Conservation (phyloP, 2,888 invertebrate species). For the Caenorhabditis parvicauda region DNA sequence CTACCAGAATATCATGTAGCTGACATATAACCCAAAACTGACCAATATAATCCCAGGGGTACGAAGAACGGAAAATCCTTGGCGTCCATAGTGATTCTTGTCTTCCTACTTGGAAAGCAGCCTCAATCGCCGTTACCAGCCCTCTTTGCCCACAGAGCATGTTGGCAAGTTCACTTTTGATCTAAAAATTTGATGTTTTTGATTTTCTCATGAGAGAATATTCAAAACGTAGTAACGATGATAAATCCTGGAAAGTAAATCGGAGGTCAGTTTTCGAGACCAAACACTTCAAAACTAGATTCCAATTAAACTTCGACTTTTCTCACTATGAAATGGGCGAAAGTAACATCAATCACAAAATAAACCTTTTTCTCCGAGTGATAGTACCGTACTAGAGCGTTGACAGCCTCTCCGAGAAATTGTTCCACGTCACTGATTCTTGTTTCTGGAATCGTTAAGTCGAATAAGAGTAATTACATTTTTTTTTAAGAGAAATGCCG, state of each 20-base stretch:
- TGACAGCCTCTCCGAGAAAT: slow-evolving; percentile 84
- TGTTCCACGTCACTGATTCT: slow-evolving; percentile 68
- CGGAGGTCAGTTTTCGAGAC: too few relatives aligned
- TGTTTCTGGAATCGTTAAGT: slow-evolving; percentile 38
- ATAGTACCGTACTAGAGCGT: slow-evolving; percentile 76
- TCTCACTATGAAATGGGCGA: too few relatives aligned
- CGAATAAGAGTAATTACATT: neutral
- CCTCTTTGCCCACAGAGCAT: slow-evolving; percentile 92
- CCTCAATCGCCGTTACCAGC: slow-evolving; percentile 86
- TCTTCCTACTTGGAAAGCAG: slow-evolving; percentile 83
- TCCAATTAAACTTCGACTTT: neutral
- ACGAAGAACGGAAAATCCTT: slow-evolving; percentile 88
- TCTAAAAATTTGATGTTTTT: slow-evolving; percentile 30
- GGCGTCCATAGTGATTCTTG: slow-evolving; percentile 81
- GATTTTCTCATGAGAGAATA: too few relatives aligned
- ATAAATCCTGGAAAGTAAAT: too few relatives aligned
- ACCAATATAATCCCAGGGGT: slow-evolving; percentile 93
- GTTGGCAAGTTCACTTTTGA: slow-evolving; percentile 74
- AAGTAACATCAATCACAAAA: neutral
- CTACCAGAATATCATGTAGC: neutral
- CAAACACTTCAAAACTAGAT: neutral
- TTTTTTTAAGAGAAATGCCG: neutral
- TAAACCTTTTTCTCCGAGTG: slow-evolving; percentile 25
- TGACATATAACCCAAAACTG: too few relatives aligned
- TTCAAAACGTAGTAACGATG: too few relatives aligned